Evolutionary conservation across 2,113 vertebrate species (phyloP), one percentile per base, ranked within the genome.

Genomic region (Oenanthe oenanthe): DNA sequence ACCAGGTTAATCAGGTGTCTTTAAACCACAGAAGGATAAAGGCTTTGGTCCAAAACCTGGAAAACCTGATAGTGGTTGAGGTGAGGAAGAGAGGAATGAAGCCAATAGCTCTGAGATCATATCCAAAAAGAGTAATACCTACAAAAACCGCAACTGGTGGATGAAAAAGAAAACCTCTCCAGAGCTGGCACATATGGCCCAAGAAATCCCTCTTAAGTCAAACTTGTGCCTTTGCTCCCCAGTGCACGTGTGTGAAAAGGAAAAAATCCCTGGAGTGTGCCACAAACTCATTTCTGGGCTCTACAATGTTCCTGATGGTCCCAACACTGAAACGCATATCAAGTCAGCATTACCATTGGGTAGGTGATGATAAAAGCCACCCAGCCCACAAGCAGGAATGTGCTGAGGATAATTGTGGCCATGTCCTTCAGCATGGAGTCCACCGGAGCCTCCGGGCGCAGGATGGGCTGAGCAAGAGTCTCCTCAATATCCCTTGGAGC

Each of bases 301-400:
- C 40, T 22, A 24, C 34, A 71, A 38, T 3, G 3, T 34, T 70
- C 25, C 29, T 6, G 31, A 62, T 43, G 43, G 32, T 54, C 74
- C 34, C 34, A 16, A 22, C 47, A 42, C 31, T 42, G 63, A 48
- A 38, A 75, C 72, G 38, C 80, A 47, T 50, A n/a, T 10, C 40
- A 58, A 62, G 43, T 6, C 47, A 43, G 56, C 48, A 40, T 97
- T 98, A 99, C 99, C 98, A 99, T 98, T 14, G 99, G 99, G 86
- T 99, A 99, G n/a, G 98, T 98, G 96, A 99, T 99, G 95, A 99
- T 98, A 96, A 99, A 99, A 74, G 99, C 99, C 89, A 99, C 97
- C 99, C 99, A 99, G 92, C 99, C 99, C 21, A 99, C 98, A 72
- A 99, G 97, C 21, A 99, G 98, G 96, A 99, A 99, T 5, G 99